Base-by-base conservation (phyloP, 2,888 invertebrate genomes). In the Apamea monoglypha region DNA sequence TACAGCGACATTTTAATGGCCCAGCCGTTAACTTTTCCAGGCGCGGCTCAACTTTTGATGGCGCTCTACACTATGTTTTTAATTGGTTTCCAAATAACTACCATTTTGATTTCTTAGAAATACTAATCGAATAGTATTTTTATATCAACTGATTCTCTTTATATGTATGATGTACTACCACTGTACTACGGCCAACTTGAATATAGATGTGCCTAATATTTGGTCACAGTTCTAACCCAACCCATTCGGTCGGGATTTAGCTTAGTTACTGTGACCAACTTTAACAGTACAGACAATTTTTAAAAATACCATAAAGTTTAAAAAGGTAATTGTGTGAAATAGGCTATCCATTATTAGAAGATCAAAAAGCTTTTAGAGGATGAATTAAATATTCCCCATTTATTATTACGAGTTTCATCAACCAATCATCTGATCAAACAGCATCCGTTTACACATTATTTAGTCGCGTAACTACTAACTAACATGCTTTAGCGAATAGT, bases 41-140 rank as follows among this genome's bases (percentile, higher is more conserved):
- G 50, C 53, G 40, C 4, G n/a, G 32, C 71, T 80, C n/a, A 70
- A 81, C 76, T 87, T 89, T 81, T 83, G 76, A 82, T 82, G 70
- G 68, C 40, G n/a, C 36, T 21, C 59, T 76, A 68, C 59, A 56
- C 68, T 71, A 29, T 32, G 29, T 47, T 14, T 29, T 29, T 47
- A 21, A 47, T 69, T 21, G 29, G 7, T 21, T 2, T 10, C 40
- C 5, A n/a, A n/a, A 47, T 8, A 47, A 29, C 3, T 29, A 47
- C 29, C 1, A 2, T 25, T 50, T 69, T 25, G 7, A 32, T 69
- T 32, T 16, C 7, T 7, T 16, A 69, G 10, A 53, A 70, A 50
- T 25, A 50, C 4, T 32, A 10, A 40, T 36, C 7, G n/a, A 14
- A 25, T 32, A 1, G 0, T 36, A 0, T 36, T 66, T 44, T 47